A percentile compares a stretch with the other conserved stretches of the same genome.
Conservation (phyloP, 2,113 vertebrate species). For the Aleadryas rufinucha region DNA sequence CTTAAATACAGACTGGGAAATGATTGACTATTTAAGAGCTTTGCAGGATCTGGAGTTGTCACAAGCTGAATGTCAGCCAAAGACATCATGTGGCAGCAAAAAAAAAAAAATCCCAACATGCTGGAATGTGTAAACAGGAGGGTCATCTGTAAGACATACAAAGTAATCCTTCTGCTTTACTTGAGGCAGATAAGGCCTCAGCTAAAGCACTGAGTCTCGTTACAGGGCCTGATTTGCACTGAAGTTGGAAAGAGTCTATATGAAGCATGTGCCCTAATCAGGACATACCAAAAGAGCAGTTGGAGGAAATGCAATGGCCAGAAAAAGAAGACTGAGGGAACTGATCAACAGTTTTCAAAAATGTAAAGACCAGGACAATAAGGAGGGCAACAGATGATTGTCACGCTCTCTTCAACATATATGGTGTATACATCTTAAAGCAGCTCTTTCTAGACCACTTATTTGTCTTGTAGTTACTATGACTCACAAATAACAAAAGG, state of each 20-base stretch:
- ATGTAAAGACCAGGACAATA: background rate
- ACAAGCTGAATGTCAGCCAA: conserved; percentile 4
- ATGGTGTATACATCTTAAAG: background rate
- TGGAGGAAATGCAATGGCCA: background rate
- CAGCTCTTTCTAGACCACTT: background rate
- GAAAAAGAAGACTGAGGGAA: background rate
- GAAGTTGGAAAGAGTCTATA: background rate
- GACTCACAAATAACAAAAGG: background rate
- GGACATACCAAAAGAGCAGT: background rate
- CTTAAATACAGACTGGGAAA: background rate
- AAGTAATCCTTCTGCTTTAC: background rate
- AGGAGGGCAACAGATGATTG: background rate
- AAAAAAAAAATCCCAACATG: background rate
- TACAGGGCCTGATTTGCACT: background rate
- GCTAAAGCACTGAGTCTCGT: background rate
- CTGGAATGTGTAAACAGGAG: background rate
- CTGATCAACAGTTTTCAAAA: background rate
- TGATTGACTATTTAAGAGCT: background rate
- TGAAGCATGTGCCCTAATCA: background rate
- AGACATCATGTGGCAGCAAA: background rate
- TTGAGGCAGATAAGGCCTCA: background rate
- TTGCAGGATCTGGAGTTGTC: background rate
- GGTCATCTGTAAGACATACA: background rate
- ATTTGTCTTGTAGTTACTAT: background rate
- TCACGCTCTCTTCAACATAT: background rate